Conservation (phyloP, 2,113 vertebrate genomes). For the Limanda limanda region DNA sequence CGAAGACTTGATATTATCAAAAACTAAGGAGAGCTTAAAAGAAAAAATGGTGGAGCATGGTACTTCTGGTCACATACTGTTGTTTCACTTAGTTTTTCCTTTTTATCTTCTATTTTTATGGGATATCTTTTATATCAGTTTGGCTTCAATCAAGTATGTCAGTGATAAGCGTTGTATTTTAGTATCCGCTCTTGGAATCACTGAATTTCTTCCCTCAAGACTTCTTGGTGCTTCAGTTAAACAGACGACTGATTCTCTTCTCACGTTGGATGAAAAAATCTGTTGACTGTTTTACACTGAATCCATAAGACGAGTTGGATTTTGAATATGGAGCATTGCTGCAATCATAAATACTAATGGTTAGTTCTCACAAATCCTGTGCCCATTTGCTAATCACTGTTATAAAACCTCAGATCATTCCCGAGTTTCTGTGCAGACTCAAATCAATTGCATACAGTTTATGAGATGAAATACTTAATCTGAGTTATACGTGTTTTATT, state of each 20-base stretch:
- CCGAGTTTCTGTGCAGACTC: not conserved
- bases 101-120: not conserved
- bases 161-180: no score
- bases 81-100: not conserved
- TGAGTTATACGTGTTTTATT: slow-evolving; percentile 4
- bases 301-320: slow-evolving; percentile 2
- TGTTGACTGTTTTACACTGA: not conserved
- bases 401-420: no score
- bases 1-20: no score
- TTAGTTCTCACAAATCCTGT: not conserved
- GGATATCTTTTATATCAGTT: no score
- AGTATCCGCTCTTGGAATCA: no score
- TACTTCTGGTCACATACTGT: not conserved
- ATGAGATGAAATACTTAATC: slow-evolving; percentile 8
- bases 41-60: not conserved
- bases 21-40: no score
- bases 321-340: not conserved
- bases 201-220: no score
- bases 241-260: not conserved
- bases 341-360: not conserved
- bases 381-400: no score
- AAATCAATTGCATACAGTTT: not conserved
- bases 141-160: no score
- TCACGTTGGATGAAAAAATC: not conserved
- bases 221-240: not conserved